A percentile compares a stretch with the other conserved stretches of the same genome.
Conservation (phyloP, 2,888 invertebrate species). For the Epicampocera succincta region DNA sequence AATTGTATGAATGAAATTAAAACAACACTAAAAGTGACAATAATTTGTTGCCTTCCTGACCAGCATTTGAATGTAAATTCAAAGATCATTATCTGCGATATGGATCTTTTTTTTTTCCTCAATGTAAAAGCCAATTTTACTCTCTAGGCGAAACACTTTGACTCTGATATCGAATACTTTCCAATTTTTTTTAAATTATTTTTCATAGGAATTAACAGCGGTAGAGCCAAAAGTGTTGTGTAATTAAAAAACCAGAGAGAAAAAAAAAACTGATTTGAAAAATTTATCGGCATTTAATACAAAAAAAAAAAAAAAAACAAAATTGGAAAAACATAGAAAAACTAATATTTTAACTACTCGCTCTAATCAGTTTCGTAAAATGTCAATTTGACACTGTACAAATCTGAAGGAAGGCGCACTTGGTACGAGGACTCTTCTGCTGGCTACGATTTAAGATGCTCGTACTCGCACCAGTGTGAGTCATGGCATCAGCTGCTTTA, state of each 20-base stretch:
- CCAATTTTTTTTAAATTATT: slow-evolving; percentile 53
- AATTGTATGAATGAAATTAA: slow-evolving; percentile 53
- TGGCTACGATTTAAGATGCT: slow-evolving; percentile 9
- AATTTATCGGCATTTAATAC: slow-evolving; percentile 53
- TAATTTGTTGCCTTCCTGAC: slow-evolving; percentile 61
- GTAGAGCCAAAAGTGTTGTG: slow-evolving; percentile 63
- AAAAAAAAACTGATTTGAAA: too few relatives aligned
- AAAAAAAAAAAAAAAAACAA: background rate
- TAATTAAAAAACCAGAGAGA: slow-evolving; percentile 37
- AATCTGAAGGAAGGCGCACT: background rate
- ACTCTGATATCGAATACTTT: slow-evolving; percentile 17
- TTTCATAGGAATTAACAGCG: slow-evolving; percentile 67
- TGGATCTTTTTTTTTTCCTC: slow-evolving; percentile 34
- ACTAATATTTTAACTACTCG: slow-evolving; percentile 10
- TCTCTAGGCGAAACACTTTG: background rate
- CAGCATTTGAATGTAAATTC: slow-evolving; percentile 28
- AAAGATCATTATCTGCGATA: slow-evolving; percentile 56
- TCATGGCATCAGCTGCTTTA: slow-evolving; percentile 49
- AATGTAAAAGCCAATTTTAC: slow-evolving; percentile 5
- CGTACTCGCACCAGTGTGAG: slow-evolving; percentile 2
- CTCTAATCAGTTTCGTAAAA: slow-evolving; percentile 42
- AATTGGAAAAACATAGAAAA: too few relatives aligned
- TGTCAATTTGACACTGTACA: slow-evolving; percentile 57
- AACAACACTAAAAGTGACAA: slow-evolving; percentile 65
- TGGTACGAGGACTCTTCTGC: background rate